Conservation (phyloP, 2,888 invertebrate genomes). For the Drosophila percnosoma region DNA sequence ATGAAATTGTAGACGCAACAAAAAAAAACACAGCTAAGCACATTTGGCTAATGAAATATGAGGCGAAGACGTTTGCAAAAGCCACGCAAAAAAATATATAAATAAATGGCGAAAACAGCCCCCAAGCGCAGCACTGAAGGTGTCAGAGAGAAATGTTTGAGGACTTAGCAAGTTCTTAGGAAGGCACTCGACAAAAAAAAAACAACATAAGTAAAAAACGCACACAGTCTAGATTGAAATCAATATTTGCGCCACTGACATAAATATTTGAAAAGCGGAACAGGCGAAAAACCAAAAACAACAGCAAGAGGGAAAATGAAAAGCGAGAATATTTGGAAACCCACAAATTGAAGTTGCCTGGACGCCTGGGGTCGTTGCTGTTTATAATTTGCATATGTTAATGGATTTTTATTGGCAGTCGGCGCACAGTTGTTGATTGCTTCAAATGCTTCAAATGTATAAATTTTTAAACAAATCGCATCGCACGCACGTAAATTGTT, state of each 20-base stretch:
- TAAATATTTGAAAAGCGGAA: constrained; percentile 52
- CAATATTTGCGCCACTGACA: constrained; percentile 72
- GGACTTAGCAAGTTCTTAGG: constrained; percentile 33
- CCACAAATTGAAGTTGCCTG: constrained; percentile 39
- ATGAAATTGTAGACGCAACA: not conserved
- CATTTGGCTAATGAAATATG: constrained; percentile 8
- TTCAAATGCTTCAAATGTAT: constrained; percentile 20
- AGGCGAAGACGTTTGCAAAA: constrained; percentile 1
- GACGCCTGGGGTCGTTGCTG: constrained; percentile 34
- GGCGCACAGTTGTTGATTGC: constrained; percentile 56
- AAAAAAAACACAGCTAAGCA: not conserved
- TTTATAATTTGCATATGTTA: constrained; percentile 70
- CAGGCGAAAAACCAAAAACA: not conserved
- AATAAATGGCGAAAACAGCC: not conserved
- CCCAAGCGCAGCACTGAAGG: constrained; percentile 15
- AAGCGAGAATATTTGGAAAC: constrained; percentile 16
- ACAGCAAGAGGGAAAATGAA: not conserved
- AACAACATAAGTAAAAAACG: constrained; percentile 10
- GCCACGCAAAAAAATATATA: not conserved
- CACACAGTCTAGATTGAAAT: constrained; percentile 56
- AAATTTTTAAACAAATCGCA: constrained; percentile 46
- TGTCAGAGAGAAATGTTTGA: constrained; percentile 21
- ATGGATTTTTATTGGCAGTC: constrained; percentile 55
- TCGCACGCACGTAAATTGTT: constrained; percentile 47
- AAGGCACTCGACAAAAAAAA: constrained; percentile 29